A percentile compares a stretch with the other conserved stretches of the same genome.
Evolutionary conservation across 37 sponge, comb jelly and placozoan species (phyloP).

Genomic region (Tethya wilhelma): DNA sequence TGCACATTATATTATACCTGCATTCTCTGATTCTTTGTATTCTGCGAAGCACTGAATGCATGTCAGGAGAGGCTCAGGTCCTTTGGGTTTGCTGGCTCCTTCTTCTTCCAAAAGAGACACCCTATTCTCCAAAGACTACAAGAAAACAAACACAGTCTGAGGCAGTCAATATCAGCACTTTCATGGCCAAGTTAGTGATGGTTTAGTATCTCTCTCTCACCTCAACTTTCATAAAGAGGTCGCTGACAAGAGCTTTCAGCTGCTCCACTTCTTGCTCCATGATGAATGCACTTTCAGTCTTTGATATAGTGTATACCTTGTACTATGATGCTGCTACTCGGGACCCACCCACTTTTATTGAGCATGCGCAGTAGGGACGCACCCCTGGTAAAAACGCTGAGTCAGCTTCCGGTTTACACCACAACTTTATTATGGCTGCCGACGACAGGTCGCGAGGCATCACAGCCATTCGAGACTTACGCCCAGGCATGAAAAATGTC

Average conservation of each 20-base stretch:
- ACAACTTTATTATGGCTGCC: not conserved
- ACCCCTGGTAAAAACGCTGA: too few relatives aligned
- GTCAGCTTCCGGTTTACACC: too few relatives aligned
- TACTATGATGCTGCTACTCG: too few relatives aligned
- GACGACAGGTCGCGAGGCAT: slow-evolving; percentile 2
- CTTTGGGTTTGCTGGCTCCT: slow-evolving; percentile 22
- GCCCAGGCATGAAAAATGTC: slow-evolving; percentile 83
- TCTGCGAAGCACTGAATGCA: slow-evolving; percentile 72
- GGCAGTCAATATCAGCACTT: too few relatives aligned
- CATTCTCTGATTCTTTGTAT: slow-evolving; percentile 79
- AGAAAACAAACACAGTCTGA: too few relatives aligned
- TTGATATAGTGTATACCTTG: too few relatives aligned
- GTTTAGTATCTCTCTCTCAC: too few relatives aligned
- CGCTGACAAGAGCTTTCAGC: not conserved
- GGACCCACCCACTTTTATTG: too few relatives aligned
- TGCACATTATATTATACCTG: slow-evolving; percentile 22
- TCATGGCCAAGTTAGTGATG: too few relatives aligned
- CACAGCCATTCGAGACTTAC: slow-evolving; percentile 44
- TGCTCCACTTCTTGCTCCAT: slow-evolving; percentile 1
- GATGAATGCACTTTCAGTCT: not conserved
- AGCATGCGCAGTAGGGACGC: too few relatives aligned
- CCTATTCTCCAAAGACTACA: slow-evolving; percentile 46
- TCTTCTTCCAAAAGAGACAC: slow-evolving; percentile 27
- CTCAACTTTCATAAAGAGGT: not conserved
- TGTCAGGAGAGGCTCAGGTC: slow-evolving; percentile 74